Base-by-base conservation (phyloP, 2,888 invertebrate species). In the Cephus rjabovi region DNA sequence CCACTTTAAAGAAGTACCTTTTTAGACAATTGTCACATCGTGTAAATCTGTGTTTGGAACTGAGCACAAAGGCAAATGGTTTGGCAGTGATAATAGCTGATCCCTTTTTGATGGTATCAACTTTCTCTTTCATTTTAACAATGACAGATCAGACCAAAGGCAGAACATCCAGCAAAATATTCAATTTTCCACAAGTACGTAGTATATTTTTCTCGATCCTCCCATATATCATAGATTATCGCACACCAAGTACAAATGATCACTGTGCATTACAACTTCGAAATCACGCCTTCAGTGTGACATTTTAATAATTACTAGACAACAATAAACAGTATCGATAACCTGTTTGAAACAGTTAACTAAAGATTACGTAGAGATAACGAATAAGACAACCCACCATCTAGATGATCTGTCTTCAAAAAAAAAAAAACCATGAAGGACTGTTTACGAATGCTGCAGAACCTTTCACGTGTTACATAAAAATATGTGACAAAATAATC, bases 31-130 rank as follows among this genome's bases (percentile, higher is more conserved):
- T 93, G 90, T 97, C 97, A 92, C 97, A 97, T 82, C 95, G 92
- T 87, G 93, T 93, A 69, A 94, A 94, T 83, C 95, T 94, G 87
- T 95, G 94, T 85, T 95, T 95, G 0, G 95, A 95, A 82, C 94
- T 95, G 4, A 97, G 91, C 70, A 95, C 94, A 90, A 94, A 96
- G 1, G 94, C 95, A 91, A 97, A 97, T 0, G 97, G 97, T 86
- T 95, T 94, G 87, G 96, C 96, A 69, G 93, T 94, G 74, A 96
- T 91, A 79, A 97, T 93, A 37, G 95, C 92, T 86, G 95, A 94
- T 34, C 96, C 96, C 35, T 92, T 92, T 90, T 93, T 93, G 84
- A 86, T 71, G 34, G 33, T 69, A 23, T 92, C 93, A 92, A 93
- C 93, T 81, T 84, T 83, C 80, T 84, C 85, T 86, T 87, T 88